A percentile compares a stretch with the other conserved stretches of the same genome.
These are phyloP conservation scores for Cebus imitator DNA, from an alignment of 2,113 vertebrate genomes.

Conservation along the genomic window DNA sequence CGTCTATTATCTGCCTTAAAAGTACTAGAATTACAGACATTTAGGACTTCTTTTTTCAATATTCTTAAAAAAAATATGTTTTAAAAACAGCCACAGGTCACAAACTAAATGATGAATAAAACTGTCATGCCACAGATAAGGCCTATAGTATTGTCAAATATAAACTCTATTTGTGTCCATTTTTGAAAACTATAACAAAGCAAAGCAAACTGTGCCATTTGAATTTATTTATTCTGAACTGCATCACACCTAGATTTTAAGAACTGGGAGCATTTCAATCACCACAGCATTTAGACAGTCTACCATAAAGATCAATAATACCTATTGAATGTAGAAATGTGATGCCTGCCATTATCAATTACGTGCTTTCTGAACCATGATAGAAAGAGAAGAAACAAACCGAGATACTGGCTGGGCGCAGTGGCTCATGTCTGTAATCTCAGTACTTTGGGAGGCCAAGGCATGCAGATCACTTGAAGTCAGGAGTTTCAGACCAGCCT, in stretches of 20 bases:
- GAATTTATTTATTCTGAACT: conserved; percentile 18
- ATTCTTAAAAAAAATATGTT: background rate
- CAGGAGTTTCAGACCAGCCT: too few relatives aligned
- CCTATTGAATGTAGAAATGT: background rate
- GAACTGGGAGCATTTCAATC: background rate
- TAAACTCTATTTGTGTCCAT: background rate
- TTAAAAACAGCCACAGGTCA: background rate
- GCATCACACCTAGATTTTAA: background rate
- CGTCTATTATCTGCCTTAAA: background rate
- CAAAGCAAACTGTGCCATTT: background rate
- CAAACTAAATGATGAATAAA: conserved; percentile 13
- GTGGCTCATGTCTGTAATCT: too few relatives aligned
- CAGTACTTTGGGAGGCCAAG: too few relatives aligned
- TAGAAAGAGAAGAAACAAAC: background rate
- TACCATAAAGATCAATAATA: background rate
- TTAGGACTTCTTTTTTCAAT: background rate
- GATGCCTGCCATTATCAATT: background rate
- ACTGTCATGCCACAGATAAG: background rate
- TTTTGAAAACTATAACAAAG: conserved; percentile 2
- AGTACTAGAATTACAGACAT: background rate
- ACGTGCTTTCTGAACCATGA: background rate
- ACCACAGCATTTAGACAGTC: background rate
- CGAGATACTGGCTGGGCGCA: too few relatives aligned
- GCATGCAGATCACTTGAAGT: too few relatives aligned
- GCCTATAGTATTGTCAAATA: background rate